Base-by-base conservation (phyloP, 2,797 vertebrate species). In the Chanos chanos region DNA sequence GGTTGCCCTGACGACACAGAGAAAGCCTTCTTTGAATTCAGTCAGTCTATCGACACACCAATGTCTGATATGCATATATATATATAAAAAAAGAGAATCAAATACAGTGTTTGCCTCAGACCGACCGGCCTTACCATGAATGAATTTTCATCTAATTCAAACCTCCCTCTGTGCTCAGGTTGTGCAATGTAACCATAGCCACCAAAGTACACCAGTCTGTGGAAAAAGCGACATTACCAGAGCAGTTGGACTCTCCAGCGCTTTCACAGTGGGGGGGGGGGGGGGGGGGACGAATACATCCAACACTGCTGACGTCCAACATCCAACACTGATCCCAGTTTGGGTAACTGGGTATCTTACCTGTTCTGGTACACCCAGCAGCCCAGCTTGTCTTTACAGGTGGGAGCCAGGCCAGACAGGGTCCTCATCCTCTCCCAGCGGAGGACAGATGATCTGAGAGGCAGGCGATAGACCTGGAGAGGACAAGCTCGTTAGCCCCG, bases 281-380 rank as follows among this genome's bases (percentile, higher is more conserved):
- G n/a, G n/a, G n/a, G n/a, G n/a, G n/a, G n/a, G n/a, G n/a, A n/a
- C n/a, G n/a, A n/a, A n/a, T n/a, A n/a, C n/a, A n/a, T n/a, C n/a
- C n/a, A n/a, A n/a, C n/a, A n/a, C n/a, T n/a, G n/a, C n/a, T n/a
- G n/a, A n/a, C n/a, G n/a, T n/a, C n/a, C n/a, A n/a, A 16, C 2
- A 47, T 9, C 13, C 7, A 18, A n/a, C 10, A 8, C 3, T 7
- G 9, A 4, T 1, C 16, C 25, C 1, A 4, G 6, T 7, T 7
- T 21, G 33, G 10, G 54, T 7, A 55, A 5, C 22, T 24, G 39
- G n/a, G 21, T 47, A 4, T 7, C 87, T 85, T 64, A 98, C 96
- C 87, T 95, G 88, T 96, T 97, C 70, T 82, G 92, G 81, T 97
- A 86, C 53, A 95, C 92, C 96, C 96, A 99, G 68, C 96, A 97